Evolutionary conservation across 2,888 invertebrate species (phyloP).

Genomic region (Lepidochrysops patricia): DNA sequence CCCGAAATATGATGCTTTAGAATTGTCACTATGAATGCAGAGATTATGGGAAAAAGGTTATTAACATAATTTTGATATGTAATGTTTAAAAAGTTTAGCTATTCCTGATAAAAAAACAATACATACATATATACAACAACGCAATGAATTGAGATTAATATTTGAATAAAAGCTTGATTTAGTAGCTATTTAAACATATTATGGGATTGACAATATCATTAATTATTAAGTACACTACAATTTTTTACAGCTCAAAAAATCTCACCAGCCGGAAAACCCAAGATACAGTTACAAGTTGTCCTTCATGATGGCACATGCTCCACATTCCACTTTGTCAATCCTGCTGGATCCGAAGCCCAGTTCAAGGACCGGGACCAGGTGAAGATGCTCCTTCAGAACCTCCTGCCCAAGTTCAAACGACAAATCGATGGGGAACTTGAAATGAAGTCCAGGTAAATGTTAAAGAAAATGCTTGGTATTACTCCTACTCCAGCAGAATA

Average conservation of each 20-base stretch:
- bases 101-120: not conserved
- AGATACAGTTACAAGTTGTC: conserved; percentile 97
- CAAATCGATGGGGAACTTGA: conserved; percentile 93
- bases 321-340: conserved; percentile 97
- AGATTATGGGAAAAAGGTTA: no score
- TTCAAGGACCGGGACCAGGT: conserved; percentile 93
- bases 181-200: no score
- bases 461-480: not conserved
- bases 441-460: conserved; percentile 82
- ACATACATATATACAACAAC: not conserved
- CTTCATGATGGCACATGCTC: conserved; percentile 94
- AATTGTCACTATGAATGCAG: no score
- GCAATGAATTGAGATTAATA: no score
- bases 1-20: no score
- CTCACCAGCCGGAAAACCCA: conserved; percentile 96
- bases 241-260: conserved; percentile 90
- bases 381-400: conserved; percentile 90
- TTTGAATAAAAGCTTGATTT: no score
- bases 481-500: no score
- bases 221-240: no score
- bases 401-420: conserved; percentile 94
- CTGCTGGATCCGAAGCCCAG: conserved; percentile 87
- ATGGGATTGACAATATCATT: no score
- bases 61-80: no score
- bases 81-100: no score